phyloP scores from a whole-genome alignment of 2,888 invertebrate species.

The Lithophane semibrunnea region DNA sequence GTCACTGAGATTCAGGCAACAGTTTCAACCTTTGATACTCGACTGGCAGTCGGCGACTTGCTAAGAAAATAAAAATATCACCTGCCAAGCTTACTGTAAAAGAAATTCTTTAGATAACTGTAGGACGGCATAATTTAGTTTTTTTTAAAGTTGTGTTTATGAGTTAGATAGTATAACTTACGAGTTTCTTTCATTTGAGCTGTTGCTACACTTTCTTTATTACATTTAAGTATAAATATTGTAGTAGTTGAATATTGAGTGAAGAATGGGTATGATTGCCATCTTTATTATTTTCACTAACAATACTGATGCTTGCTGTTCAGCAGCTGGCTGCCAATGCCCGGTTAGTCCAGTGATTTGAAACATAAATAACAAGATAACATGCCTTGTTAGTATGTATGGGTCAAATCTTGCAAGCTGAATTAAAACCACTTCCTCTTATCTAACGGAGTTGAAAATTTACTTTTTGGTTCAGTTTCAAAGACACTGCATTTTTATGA shows the following conservation, averaged over 20 bases:
- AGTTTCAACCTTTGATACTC: slow-evolving; percentile 81
- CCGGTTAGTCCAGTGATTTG: no score
- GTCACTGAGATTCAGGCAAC: slow-evolving; percentile 80
- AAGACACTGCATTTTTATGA: background rate
- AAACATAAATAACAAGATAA: background rate
- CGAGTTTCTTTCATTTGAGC: slow-evolving; percentile 39
- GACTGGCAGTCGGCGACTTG: slow-evolving; percentile 72
- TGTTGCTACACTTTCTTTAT: slow-evolving; percentile 16
- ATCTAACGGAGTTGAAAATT: background rate
- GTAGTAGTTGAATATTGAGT: slow-evolving; percentile 13
- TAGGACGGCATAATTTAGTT: slow-evolving; percentile 49
- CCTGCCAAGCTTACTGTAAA: slow-evolving; percentile 63
- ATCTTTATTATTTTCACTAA: no score
- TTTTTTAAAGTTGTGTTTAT: slow-evolving; percentile 45
- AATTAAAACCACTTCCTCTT: background rate
- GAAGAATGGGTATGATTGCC: background rate
- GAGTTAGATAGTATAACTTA: slow-evolving; percentile 22
- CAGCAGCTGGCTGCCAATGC: no score
- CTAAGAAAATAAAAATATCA: slow-evolving; percentile 75
- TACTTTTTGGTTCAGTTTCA: background rate
- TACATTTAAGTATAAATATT: slow-evolving; percentile 11
- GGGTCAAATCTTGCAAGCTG: background rate
- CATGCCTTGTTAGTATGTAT: background rate
- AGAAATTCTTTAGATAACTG: slow-evolving; percentile 55
- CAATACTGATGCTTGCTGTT: no score